Percentiles rank a stretch among this genome's conserved stretches.
These are phyloP conservation scores for Muntiacus muntjak DNA, from an alignment of 2,113 vertebrate genomes.

Conservation along the genomic window DNA sequence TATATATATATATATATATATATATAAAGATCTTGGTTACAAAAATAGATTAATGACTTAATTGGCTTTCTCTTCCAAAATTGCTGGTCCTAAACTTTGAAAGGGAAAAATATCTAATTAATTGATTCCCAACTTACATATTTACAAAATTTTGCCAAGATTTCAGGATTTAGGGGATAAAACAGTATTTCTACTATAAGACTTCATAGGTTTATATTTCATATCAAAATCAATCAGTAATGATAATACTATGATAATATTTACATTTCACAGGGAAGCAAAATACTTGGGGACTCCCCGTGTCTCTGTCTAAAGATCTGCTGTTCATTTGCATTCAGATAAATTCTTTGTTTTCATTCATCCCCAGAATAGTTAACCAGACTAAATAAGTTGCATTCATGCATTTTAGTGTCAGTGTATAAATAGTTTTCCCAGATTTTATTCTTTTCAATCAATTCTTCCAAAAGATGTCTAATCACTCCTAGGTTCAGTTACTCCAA, in stretches of 20 bases:
- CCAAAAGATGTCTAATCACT: slow-evolving; percentile 48
- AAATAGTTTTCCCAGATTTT: slow-evolving; percentile 30
- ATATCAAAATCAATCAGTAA: neutral
- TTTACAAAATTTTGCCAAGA: slow-evolving; percentile 5
- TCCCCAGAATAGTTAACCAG: slow-evolving; percentile 46
- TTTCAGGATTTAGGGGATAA: slow-evolving; percentile 1
- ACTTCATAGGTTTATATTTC: neutral
- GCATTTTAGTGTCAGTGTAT: slow-evolving; percentile 11
- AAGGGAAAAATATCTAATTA: slow-evolving; percentile 15
- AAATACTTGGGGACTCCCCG: slow-evolving; percentile 16
- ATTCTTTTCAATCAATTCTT: slow-evolving; percentile 30
- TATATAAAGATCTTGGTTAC: neutral
- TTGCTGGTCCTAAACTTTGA: neutral
- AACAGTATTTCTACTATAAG: neutral
- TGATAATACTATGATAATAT: neutral
- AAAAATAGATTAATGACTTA: neutral
- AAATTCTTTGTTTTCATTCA: slow-evolving; percentile 30
- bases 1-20: neutral
- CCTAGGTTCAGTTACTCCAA: slow-evolving; percentile 31
- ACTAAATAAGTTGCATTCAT: slow-evolving; percentile 61
- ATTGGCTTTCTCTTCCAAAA: neutral
- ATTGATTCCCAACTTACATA: neutral
- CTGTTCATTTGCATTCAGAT: slow-evolving; percentile 43
- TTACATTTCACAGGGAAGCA: slow-evolving; percentile 33
- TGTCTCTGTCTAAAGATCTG: slow-evolving; percentile 4